These are phyloP conservation scores for Sinocyclocheilus rhinocerous DNA, from an alignment of 2,113 vertebrate species.

Conservation along the genomic window DNA sequence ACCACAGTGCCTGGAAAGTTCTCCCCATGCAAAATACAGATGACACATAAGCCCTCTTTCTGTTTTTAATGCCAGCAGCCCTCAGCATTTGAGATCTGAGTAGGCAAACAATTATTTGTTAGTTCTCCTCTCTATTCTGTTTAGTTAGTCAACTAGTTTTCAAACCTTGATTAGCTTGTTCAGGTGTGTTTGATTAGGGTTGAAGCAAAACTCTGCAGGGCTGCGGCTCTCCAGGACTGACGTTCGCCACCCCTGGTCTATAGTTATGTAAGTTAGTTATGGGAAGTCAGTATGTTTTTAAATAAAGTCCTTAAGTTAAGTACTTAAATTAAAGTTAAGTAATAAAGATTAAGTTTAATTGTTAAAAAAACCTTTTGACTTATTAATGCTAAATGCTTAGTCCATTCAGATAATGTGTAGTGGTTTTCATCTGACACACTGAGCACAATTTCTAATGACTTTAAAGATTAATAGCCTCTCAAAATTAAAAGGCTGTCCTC, in stretches of 20 bases:
- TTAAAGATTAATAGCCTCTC: background rate
- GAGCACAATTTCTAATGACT: background rate
- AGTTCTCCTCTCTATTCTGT: background rate
- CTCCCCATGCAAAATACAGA: background rate
- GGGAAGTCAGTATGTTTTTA: background rate
- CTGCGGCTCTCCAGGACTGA: no score
- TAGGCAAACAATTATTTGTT: background rate
- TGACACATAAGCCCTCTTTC: background rate
- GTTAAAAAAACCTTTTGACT: background rate
- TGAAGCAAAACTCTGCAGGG: no score
- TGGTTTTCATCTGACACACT: background rate
- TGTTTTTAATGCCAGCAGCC: background rate
- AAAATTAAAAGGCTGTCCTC: conserved; percentile 19
- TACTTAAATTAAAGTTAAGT: background rate
- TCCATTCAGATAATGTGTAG: background rate
- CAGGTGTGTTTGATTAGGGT: no score
- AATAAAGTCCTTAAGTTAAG: background rate
- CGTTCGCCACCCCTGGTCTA: no score
- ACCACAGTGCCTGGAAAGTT: conserved; percentile 25
- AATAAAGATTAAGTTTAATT: background rate
- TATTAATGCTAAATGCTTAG: background rate
- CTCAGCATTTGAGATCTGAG: background rate
- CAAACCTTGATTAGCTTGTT: no score
- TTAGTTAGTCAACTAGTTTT: background rate
- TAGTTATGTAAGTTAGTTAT: background rate